Evolutionary conservation across 37 sponge, comb jelly and placozoan species (phyloP).

Genomic region (Cliona cf. orientalis): DNA sequence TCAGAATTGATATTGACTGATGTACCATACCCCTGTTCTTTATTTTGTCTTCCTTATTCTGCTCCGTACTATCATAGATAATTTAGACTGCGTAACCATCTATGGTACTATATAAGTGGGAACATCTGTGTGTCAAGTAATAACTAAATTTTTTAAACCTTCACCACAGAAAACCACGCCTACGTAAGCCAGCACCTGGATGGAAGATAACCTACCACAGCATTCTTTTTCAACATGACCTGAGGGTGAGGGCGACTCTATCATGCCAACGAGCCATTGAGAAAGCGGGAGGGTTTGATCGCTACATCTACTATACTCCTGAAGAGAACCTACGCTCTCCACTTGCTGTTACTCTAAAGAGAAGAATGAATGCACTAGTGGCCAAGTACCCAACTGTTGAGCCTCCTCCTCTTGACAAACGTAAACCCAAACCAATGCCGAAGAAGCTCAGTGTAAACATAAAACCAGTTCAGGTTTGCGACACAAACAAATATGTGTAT

Average conservation of each 20-base stretch:
- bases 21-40: too few relatives aligned
- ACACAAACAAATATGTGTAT: conserved; percentile 34
- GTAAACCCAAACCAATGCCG: conserved; percentile 46
- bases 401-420: conserved; percentile 49
- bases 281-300: conserved; percentile 78
- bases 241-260: conserved; percentile 51
- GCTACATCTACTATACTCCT: conserved; percentile 79
- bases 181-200: conserved; percentile 29
- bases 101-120: too few relatives aligned
- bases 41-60: too few relatives aligned
- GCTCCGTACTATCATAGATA: too few relatives aligned
- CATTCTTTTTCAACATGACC: background rate
- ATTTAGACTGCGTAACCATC: too few relatives aligned
- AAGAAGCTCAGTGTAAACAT: conserved; percentile 41
- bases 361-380: conserved; percentile 43
- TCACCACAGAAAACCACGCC: background rate
- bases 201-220: conserved; percentile 40
- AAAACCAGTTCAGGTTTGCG: conserved; percentile 31
- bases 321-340: conserved; percentile 31
- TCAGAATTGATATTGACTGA: too few relatives aligned
- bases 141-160: too few relatives aligned
- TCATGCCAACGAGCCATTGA: conserved; percentile 55
- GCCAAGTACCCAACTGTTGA: conserved; percentile 23
- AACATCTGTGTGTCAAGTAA: too few relatives aligned
- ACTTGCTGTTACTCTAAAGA: conserved; percentile 26